Percentiles rank a stretch among this genome's conserved stretches.
These are phyloP conservation scores for Indicator maculatus DNA, from an alignment of 2,113 vertebrate species.

Conservation along the genomic window DNA sequence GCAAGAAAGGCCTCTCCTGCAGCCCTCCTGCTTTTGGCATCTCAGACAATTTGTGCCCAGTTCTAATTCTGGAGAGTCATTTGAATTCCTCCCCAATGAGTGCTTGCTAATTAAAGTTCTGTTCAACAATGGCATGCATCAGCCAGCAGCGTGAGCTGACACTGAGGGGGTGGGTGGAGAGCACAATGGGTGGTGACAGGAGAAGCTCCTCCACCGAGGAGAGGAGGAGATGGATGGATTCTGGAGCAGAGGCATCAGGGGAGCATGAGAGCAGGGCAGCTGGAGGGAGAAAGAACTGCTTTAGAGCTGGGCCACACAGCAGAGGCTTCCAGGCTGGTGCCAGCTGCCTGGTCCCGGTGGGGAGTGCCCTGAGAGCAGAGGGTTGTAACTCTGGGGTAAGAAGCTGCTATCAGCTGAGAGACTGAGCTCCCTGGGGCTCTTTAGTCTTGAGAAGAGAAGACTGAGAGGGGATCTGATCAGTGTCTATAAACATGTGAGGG, in stretches of 20 bases:
- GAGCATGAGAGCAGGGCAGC: neutral
- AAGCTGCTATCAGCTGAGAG: neutral
- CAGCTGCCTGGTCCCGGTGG: neutral
- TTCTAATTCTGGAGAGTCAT: conserved; percentile 50
- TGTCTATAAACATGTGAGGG: too few species aligned
- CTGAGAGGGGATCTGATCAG: too few species aligned
- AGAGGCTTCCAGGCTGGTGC: neutral
- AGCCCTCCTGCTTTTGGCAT: conserved; percentile 39
- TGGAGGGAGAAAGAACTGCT: neutral
- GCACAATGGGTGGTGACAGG: conserved; percentile 46
- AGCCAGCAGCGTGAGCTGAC: conserved; percentile 40
- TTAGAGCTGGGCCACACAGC: neutral
- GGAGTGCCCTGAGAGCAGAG: neutral
- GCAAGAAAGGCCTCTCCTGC: neutral
- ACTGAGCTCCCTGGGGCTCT: too few species aligned
- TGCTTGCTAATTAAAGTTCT: conserved; percentile 54
- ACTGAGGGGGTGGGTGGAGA: conserved; percentile 36
- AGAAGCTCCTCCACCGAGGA: neutral
- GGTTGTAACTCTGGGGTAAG: neutral
- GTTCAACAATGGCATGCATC: conserved; percentile 50
- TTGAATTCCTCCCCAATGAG: conserved; percentile 61
- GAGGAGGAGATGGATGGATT: conserved; percentile 16
- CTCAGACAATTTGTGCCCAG: conserved; percentile 39
- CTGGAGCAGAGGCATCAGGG: neutral
- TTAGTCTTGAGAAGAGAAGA: too few species aligned